A percentile compares a stretch with the other conserved stretches of the same genome.
Evolutionary conservation across 2,888 invertebrate species (phyloP).

Genomic region (Morpho helenor): DNA sequence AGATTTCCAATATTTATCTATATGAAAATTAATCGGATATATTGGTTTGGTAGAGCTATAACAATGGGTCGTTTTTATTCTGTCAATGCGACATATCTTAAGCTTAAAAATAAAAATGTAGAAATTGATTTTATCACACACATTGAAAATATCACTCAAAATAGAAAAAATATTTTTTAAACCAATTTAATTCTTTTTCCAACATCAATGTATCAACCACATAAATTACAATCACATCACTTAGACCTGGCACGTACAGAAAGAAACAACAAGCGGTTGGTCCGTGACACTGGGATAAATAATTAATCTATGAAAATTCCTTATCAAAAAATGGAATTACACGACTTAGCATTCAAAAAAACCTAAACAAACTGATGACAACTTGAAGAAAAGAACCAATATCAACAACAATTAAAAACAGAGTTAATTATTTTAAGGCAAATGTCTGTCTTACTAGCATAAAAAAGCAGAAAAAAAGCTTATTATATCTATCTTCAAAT

Average conservation of each 20-base stretch:
- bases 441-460: too few species aligned
- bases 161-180: constrained; percentile 3
- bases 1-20: too few species aligned
- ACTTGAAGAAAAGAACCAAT: constrained; percentile 8
- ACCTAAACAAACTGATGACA: constrained; percentile 13
- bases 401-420: not conserved
- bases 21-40: too few species aligned
- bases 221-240: constrained; percentile 11
- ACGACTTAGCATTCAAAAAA: constrained; percentile 27
- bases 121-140: not conserved
- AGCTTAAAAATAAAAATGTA: constrained; percentile 3
- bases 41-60: too few species aligned
- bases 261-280: constrained; percentile 8
- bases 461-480: too few species aligned
- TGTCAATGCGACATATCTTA: not conserved
- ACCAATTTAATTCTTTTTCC: not conserved
- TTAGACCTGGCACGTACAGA: constrained; percentile 6
- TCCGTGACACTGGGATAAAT: constrained; percentile 16
- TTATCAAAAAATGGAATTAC: constrained; percentile 26
- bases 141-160: not conserved
- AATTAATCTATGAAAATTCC: constrained; percentile 2
- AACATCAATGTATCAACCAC: not conserved
- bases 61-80: too few species aligned
- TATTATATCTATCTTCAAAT: too few species aligned
- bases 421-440: not conserved